Percentiles rank a stretch among this genome's conserved stretches.
phyloP scores from a whole-genome alignment of 2,113 vertebrate species.

The Bostrychus sinensis region DNA sequence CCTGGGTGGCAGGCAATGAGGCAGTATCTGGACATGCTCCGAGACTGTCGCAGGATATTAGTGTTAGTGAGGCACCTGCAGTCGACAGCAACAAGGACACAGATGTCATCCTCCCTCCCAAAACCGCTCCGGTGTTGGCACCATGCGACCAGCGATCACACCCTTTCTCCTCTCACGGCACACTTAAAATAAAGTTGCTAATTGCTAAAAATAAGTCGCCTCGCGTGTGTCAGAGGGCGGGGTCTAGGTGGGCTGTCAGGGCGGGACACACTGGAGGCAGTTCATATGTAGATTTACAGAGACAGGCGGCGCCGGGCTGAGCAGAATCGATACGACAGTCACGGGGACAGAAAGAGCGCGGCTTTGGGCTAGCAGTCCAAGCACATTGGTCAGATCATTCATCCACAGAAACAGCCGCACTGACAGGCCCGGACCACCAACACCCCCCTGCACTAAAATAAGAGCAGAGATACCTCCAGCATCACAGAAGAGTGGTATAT shows the following conservation, averaged over 20 bases:
- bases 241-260: slow-evolving; percentile 62
- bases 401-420: slow-evolving; percentile 84
- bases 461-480: slow-evolving; percentile 10
- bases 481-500: not conserved
- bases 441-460: slow-evolving; percentile 62
- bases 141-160: slow-evolving; percentile 17
- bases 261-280: slow-evolving; percentile 81
- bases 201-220: slow-evolving; percentile 66
- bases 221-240: slow-evolving; percentile 21
- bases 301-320: slow-evolving; percentile 91
- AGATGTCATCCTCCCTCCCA: slow-evolving; percentile 83
- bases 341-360: slow-evolving; percentile 87
- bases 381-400: slow-evolving; percentile 97
- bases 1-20: slow-evolving; percentile 77
- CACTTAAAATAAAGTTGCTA: slow-evolving; percentile 33
- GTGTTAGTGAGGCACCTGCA: slow-evolving; percentile 86
- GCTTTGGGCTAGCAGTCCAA: slow-evolving; percentile 97
- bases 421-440: slow-evolving; percentile 85
- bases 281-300: slow-evolving; percentile 93
- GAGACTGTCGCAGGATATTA: slow-evolving; percentile 87
- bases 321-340: slow-evolving; percentile 99
- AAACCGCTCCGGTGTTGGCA: slow-evolving; percentile 43
- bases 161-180: slow-evolving; percentile 19
- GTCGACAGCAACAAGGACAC: slow-evolving; percentile 82
- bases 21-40: slow-evolving; percentile 71